Conservation (phyloP, 2,888 invertebrate genomes). For the Aspidiotus rigidus region DNA sequence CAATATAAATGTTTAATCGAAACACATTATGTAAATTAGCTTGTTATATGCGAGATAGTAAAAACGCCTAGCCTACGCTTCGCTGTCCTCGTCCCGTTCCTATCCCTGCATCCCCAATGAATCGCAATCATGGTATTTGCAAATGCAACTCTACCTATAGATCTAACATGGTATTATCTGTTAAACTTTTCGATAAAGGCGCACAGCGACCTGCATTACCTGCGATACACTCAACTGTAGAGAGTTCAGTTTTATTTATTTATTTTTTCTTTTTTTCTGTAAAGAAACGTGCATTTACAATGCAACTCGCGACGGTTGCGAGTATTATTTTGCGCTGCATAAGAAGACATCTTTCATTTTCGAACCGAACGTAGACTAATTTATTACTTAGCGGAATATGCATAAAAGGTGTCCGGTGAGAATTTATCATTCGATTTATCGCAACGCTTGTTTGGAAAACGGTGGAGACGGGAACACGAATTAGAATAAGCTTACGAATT, state of each 20-base stretch:
- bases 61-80: constrained; percentile 27
- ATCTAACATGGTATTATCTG: neutral
- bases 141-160: neutral
- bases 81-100: neutral
- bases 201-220: neutral
- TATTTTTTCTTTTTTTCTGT: constrained; percentile 7
- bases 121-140: neutral
- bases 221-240: neutral
- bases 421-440: constrained; percentile 26
- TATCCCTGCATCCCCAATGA: too few relatives aligned
- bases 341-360: constrained; percentile 31
- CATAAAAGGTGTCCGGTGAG: constrained; percentile 30
- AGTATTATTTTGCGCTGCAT: constrained; percentile 27
- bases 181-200: neutral
- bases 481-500: neutral
- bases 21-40: constrained; percentile 32
- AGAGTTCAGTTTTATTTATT: too few relatives aligned
- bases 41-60: constrained; percentile 27
- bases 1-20: constrained; percentile 25
- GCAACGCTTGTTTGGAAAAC: neutral
- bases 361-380: constrained; percentile 30
- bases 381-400: constrained; percentile 20
- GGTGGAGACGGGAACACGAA: neutral
- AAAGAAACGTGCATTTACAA: constrained; percentile 29
- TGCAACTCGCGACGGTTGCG: constrained; percentile 11